These are phyloP conservation scores for Scolopax mira DNA, from an alignment of 2,113 vertebrate species.

Conservation along the genomic window DNA sequence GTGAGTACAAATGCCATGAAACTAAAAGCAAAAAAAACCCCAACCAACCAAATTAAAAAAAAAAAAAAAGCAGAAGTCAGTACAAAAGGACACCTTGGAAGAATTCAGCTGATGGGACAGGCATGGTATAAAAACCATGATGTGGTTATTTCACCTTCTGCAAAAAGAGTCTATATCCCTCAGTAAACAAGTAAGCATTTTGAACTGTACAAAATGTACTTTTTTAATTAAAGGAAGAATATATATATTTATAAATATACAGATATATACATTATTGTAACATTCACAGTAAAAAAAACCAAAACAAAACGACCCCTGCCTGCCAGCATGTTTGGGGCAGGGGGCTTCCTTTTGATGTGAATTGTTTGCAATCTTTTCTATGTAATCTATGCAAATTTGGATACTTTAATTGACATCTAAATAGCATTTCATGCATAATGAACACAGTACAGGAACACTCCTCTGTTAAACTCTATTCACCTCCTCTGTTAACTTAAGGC, in stretches of 20 bases:
- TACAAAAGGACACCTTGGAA: constrained; percentile 63
- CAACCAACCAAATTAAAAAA: not conserved
- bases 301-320: not conserved
- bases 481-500: constrained; percentile 13
- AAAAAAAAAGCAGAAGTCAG: constrained; percentile 27
- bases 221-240: constrained; percentile 70
- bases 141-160: constrained; percentile 31
- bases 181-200: constrained; percentile 48
- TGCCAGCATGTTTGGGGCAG: constrained; percentile 46
- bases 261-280: constrained; percentile 64
- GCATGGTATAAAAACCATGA: constrained; percentile 50
- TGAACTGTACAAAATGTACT: constrained; percentile 66
- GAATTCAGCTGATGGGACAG: constrained; percentile 61
- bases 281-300: constrained; percentile 70
- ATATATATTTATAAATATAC: constrained; percentile 80
- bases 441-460: constrained; percentile 42
- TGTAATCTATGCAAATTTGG: constrained; percentile 55
- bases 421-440: constrained; percentile 59
- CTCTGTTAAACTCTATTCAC: constrained; percentile 44
- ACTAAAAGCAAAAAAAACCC: constrained; percentile 64
- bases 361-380: constrained; percentile 29
- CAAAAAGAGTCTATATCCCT: constrained; percentile 37
- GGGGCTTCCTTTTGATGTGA: constrained; percentile 50
- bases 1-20: constrained; percentile 75
- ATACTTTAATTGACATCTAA: constrained; percentile 64